Percentiles rank a stretch among this genome's conserved stretches.
These are phyloP conservation scores for Pseudochromis fuscus DNA, from an alignment of 2,797 vertebrate genomes.

Conservation along the genomic window DNA sequence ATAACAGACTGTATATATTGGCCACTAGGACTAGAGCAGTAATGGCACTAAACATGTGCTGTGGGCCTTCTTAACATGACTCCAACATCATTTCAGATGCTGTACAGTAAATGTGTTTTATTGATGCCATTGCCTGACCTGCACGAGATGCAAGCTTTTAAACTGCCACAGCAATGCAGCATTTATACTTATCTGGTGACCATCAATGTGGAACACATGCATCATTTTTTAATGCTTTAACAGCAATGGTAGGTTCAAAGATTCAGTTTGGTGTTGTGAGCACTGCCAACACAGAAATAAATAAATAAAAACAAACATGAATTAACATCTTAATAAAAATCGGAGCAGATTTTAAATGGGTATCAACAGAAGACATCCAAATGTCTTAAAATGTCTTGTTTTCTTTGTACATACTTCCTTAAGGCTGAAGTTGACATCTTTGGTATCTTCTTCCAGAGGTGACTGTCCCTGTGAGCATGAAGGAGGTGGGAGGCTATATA, in stretches of 20 bases:
- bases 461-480: conserved; percentile 84
- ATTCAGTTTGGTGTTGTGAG: no score
- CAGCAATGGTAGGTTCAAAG: background rate
- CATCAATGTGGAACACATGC: background rate
- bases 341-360: no score
- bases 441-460: conserved; percentile 81
- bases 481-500: conserved; percentile 91
- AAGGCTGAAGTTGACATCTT: background rate
- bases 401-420: background rate
- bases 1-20: conserved; percentile 27
- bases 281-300: no score
- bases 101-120: conserved; percentile 22
- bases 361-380: background rate
- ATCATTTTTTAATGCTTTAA: background rate
- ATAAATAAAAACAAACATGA: no score
- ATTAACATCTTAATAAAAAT: no score
- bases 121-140: conserved; percentile 13
- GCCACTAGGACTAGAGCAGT: conserved; percentile 7
- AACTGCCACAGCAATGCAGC: conserved; percentile 6
- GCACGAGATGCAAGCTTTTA: conserved; percentile 23
- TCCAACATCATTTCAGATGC: conserved; percentile 20
- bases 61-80: background rate
- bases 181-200: background rate
- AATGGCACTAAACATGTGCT: conserved; percentile 29
- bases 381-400: background rate